Conservation (phyloP, 2,797 vertebrate genomes). For the Anisognathus igniventris region DNA sequence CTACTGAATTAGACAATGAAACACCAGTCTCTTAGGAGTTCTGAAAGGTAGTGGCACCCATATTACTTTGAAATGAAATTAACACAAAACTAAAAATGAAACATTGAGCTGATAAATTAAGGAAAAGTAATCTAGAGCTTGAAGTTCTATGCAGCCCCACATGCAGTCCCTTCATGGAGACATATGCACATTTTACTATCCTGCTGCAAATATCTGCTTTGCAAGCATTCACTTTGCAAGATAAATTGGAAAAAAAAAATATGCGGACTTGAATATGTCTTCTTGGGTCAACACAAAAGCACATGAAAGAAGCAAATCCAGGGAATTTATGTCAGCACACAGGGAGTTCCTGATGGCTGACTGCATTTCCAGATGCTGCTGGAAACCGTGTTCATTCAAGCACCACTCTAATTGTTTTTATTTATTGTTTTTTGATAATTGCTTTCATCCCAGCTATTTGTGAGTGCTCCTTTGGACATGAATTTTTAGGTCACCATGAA, state of each 20-base stretch:
- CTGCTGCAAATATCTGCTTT: neutral
- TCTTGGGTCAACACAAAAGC: neutral
- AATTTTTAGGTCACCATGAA: neutral
- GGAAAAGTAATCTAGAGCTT: neutral
- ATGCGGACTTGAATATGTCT: neutral
- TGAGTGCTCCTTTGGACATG: neutral
- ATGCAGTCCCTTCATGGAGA: neutral
- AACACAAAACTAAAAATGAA: neutral
- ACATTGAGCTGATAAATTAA: neutral
- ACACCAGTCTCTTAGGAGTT: neutral
- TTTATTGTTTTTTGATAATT: neutral
- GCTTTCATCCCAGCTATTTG: neutral
- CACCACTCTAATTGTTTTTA: neutral
- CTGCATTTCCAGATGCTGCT: neutral
- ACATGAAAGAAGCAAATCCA: neutral
- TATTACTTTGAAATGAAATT: neutral
- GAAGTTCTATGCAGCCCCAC: neutral
- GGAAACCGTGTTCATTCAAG: neutral
- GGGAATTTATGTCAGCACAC: neutral
- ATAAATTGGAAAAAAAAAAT: neutral
- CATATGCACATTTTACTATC: neutral
- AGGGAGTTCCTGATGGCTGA: neutral
- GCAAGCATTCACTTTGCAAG: neutral
- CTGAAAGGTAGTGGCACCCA: neutral
- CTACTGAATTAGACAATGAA: conserved; percentile 20